Conservation (phyloP, 2,797 vertebrate species). For the Manis javanica region DNA sequence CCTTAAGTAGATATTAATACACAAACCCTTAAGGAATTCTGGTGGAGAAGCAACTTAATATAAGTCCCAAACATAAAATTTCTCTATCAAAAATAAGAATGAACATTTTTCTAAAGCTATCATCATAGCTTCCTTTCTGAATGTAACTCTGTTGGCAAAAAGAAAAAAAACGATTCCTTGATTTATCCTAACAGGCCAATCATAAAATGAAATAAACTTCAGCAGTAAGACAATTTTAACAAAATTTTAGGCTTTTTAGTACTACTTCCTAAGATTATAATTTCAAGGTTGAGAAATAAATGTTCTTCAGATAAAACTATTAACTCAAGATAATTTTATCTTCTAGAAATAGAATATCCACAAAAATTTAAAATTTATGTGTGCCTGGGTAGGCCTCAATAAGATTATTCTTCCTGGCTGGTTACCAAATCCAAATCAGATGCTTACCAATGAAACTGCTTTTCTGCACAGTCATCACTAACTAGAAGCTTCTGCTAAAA, state of each 20-base stretch:
- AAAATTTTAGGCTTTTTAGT: conserved; percentile 30
- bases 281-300: conserved; percentile 33
- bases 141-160: not conserved
- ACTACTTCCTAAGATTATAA: not conserved
- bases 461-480: not conserved
- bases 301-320: not conserved
- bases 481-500: conserved; percentile 11
- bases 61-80: not conserved
- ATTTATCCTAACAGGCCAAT: conserved; percentile 5
- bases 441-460: not conserved
- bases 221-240: not conserved
- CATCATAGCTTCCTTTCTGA: not conserved
- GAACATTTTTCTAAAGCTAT: not conserved
- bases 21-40: conserved; percentile 22
- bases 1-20: not conserved
- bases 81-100: conserved; percentile 35
- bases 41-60: not conserved
- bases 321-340: not conserved
- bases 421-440: not conserved
- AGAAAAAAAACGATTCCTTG: not conserved
- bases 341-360: conserved; percentile 23
- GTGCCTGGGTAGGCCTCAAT: not conserved
- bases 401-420: not conserved
- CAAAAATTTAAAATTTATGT: not conserved
- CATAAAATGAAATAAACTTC: conserved; percentile 44